A percentile compares a stretch with the other conserved stretches of the same genome.
Conservation (phyloP, 2,797 vertebrate species). For the Arctocebus calabarensis region DNA sequence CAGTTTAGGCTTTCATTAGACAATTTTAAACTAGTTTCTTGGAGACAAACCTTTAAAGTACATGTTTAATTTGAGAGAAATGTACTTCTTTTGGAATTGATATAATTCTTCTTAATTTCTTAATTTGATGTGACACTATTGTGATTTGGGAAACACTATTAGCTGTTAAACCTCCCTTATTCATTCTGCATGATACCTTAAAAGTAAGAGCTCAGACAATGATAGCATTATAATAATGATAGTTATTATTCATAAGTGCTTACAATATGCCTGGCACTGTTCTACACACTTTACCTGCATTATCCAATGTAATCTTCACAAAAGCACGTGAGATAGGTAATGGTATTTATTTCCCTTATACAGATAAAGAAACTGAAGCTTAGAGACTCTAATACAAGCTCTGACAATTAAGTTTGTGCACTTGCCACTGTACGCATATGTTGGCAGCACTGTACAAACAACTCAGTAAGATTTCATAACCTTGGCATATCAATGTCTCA, state of each 20-base stretch:
- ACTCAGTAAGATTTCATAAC: too few species aligned
- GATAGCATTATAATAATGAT: neutral
- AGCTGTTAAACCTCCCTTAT: neutral
- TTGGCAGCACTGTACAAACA: too few species aligned
- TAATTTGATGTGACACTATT: neutral
- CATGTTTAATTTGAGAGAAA: slow-evolving; percentile 44
- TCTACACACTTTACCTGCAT: neutral
- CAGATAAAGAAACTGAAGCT: neutral
- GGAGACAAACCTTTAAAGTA: neutral
- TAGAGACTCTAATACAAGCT: neutral
- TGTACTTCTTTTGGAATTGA: neutral
- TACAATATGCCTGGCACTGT: neutral
- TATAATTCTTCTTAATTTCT: slow-evolving; percentile 23
- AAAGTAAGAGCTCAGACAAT: neutral
- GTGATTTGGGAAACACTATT: neutral
- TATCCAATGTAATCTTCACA: neutral
- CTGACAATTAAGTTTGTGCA: too few species aligned
- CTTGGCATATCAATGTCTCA: too few species aligned
- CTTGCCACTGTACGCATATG: too few species aligned
- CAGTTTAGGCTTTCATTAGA: neutral
- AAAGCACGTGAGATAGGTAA: neutral
- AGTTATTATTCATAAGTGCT: neutral
- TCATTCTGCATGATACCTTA: neutral
- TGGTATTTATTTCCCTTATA: neutral
- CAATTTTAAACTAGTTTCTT: slow-evolving; percentile 44